These are phyloP conservation scores for Cyanoderma ruficeps DNA, from an alignment of 2,113 vertebrate genomes.

Conservation along the genomic window DNA sequence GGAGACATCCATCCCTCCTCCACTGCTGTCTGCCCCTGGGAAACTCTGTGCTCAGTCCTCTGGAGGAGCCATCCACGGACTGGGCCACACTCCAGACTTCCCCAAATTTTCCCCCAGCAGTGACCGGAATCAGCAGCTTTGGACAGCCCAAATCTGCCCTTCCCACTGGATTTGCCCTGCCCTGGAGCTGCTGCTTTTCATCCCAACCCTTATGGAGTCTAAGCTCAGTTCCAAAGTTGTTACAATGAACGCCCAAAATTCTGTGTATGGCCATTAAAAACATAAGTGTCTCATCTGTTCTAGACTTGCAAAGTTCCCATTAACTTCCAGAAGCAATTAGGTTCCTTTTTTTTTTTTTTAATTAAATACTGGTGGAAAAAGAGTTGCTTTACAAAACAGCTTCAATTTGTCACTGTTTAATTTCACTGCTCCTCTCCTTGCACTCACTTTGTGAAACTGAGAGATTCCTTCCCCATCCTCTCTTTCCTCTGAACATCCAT, in stretches of 20 bases:
- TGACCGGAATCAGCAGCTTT: neutral
- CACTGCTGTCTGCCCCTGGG: neutral
- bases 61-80: neutral
- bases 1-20: neutral
- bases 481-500: neutral
- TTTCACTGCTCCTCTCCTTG: neutral
- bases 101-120: neutral
- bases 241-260: neutral
- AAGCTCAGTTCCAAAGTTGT: neutral
- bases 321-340: constrained; percentile 9
- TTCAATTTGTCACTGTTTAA: neutral
- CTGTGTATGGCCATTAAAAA: neutral
- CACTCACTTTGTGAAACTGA: neutral
- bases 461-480: neutral
- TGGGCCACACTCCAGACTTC: neutral
- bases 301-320: neutral
- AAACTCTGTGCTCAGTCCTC: neutral
- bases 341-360: neutral
- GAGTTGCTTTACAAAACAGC: neutral
- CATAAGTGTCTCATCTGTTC: neutral
- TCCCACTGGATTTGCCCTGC: neutral
- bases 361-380: neutral
- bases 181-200: neutral
- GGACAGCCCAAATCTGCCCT: neutral
- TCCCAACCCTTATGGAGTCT: neutral